These are phyloP conservation scores for Rotaria socialis DNA, from an alignment of 2,888 invertebrate genomes.

Conservation along the genomic window DNA sequence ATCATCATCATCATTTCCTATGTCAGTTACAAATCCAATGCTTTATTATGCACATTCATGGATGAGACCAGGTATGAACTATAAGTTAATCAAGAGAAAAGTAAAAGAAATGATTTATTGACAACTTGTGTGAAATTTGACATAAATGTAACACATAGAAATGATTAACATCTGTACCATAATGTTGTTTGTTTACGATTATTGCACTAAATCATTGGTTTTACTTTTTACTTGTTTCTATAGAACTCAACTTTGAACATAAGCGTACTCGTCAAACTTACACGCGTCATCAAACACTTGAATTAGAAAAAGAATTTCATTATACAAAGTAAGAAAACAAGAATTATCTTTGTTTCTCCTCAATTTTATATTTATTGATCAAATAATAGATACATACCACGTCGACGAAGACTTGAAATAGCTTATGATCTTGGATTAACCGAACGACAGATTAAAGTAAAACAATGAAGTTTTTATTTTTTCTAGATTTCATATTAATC, in stretches of 20 bases:
- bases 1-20: background rate
- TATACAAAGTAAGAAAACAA: conserved; percentile 40
- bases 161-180: background rate
- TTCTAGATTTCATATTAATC: background rate
- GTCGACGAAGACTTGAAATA: conserved; percentile 45
- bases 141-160: conserved; percentile 14
- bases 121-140: background rate
- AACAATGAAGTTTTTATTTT: background rate
- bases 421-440: conserved; percentile 43
- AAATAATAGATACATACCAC: conserved; percentile 43
- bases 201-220: background rate
- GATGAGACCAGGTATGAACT: conserved; percentile 33
- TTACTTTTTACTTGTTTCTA: background rate
- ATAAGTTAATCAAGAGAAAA: background rate
- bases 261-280: conserved; percentile 47
- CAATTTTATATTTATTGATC: background rate
- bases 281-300: conserved; percentile 46
- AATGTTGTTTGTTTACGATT: background rate
- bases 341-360: background rate
- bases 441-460: conserved; percentile 47
- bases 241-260: conserved; percentile 43
- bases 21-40: conserved; percentile 27
- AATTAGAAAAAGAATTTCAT: conserved; percentile 47
- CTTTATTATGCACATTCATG: background rate
- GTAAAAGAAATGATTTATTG: background rate